Evolutionary conservation across 2,888 invertebrate genomes (phyloP).

Genomic region (Druceiella hillmani): DNA sequence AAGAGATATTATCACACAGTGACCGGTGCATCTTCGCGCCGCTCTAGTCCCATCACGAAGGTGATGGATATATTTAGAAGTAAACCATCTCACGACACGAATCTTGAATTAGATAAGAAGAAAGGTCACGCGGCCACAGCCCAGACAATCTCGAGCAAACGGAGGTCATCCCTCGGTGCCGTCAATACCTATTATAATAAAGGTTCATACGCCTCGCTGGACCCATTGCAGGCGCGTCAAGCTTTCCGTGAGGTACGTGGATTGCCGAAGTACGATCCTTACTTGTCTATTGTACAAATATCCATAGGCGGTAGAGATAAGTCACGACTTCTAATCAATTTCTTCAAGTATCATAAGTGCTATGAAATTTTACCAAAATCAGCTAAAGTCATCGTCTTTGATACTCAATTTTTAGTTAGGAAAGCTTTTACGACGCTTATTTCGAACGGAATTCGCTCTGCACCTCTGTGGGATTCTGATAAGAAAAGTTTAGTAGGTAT

Average conservation of each 20-base stretch:
- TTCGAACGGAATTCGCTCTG: conserved; percentile 46
- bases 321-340: conserved; percentile 43
- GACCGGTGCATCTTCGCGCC: conserved; percentile 44
- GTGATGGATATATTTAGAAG: conserved; percentile 48
- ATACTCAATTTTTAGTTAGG: conserved; percentile 44
- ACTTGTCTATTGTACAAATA: conserved; percentile 49
- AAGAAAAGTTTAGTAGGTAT: conserved; percentile 45
- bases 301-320: conserved; percentile 47
- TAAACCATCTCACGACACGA: conserved; percentile 38
- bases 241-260: conserved; percentile 47
- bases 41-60: conserved; percentile 47
- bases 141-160: too few relatives aligned
- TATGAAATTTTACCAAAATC: conserved; percentile 49
- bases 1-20: conserved; percentile 51
- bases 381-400: conserved; percentile 48
- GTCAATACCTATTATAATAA: conserved; percentile 48
- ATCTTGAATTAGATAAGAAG: conserved; percentile 38
- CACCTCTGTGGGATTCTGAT: conserved; percentile 45
- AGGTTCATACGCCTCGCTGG: conserved; percentile 46
- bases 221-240: conserved; percentile 45
- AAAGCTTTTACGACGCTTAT: conserved; percentile 48
- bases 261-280: conserved; percentile 46
- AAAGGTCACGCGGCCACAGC: too few relatives aligned
- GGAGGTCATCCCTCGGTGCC: conserved; percentile 45
- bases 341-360: conserved; percentile 49